Conservation (phyloP, 2,888 invertebrate genomes). For the Spodoptera littoralis region DNA sequence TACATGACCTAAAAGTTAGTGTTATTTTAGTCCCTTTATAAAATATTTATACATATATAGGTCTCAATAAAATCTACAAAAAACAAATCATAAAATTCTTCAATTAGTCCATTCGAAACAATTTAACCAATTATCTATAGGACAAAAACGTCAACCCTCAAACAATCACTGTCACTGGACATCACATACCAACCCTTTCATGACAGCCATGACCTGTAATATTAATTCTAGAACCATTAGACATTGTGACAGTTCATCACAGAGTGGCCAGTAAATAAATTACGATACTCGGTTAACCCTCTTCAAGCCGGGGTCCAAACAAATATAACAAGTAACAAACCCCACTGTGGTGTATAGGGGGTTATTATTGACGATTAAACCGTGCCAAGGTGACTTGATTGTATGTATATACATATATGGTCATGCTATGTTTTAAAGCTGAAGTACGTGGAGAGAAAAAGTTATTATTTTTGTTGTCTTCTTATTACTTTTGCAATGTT, state of each 20-base stretch:
- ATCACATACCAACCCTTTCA: slow-evolving; percentile 5
- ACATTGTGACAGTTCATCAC: slow-evolving; percentile 48
- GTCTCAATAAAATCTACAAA: too few relatives aligned
- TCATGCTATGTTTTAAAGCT: too few relatives aligned
- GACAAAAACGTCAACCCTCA: too few relatives aligned
- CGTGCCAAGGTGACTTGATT: slow-evolving; percentile 63
- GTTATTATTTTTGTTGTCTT: too few relatives aligned
- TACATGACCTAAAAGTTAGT: too few relatives aligned
- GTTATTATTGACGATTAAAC: slow-evolving; percentile 77
- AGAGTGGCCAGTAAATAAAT: slow-evolving; percentile 78
- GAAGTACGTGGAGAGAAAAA: too few relatives aligned
- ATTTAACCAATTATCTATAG: too few relatives aligned
- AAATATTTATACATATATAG: too few relatives aligned
- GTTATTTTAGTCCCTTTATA: too few relatives aligned
- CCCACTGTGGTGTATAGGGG: slow-evolving; percentile 73
- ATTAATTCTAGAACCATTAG: slow-evolving; percentile 39
- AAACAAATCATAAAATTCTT: too few relatives aligned
- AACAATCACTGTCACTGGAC: neutral
- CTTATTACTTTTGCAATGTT: too few relatives aligned
- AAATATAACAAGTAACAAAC: slow-evolving; percentile 84
- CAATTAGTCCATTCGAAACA: too few relatives aligned
- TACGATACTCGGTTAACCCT: slow-evolving; percentile 72
- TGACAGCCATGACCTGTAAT: slow-evolving; percentile 10
- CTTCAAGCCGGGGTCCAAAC: slow-evolving; percentile 71
- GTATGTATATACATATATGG: slow-evolving; percentile 1